Evolutionary conservation across 2,113 vertebrate genomes (phyloP).

Genomic region (Coracopsis vasa): DNA sequence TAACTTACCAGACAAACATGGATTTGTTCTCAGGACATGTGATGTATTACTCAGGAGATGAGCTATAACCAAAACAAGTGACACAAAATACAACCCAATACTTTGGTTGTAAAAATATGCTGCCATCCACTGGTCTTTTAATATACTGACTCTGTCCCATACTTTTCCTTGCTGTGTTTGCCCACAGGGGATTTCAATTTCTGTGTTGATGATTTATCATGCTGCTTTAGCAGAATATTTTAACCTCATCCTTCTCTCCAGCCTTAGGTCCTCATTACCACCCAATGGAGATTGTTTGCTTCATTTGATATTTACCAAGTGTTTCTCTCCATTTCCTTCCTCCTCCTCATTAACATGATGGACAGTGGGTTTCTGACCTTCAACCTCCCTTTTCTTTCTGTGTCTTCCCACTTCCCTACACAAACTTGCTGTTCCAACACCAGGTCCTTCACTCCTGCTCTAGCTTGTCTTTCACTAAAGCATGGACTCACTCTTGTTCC

Average conservation of each 20-base stretch:
- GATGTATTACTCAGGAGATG: neutral
- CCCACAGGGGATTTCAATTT: neutral
- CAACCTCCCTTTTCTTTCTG: neutral
- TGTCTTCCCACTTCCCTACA: neutral
- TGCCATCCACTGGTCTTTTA: slow-evolving; percentile 48
- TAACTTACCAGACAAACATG: neutral
- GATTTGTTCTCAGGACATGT: neutral
- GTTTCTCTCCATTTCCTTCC: neutral
- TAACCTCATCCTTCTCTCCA: neutral
- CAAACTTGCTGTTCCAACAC: neutral
- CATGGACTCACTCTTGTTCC: neutral
- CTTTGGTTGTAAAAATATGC: slow-evolving; percentile 19
- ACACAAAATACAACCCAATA: neutral
- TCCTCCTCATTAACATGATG: neutral
- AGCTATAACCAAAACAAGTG: neutral
- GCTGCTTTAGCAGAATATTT: neutral
- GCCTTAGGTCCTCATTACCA: neutral
- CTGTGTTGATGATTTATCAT: neutral
- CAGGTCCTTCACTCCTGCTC: neutral
- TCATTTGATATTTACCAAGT: neutral
- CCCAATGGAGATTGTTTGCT: neutral
- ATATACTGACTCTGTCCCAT: neutral
- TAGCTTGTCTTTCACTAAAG: neutral
- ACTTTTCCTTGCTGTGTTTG: neutral
- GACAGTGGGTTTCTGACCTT: neutral